Evolutionary conservation across 1,140 invertebrate genomes (phyloP), one percentile per base, ranked within the genome.

Genomic region (Heliconius hermathena): DNA sequence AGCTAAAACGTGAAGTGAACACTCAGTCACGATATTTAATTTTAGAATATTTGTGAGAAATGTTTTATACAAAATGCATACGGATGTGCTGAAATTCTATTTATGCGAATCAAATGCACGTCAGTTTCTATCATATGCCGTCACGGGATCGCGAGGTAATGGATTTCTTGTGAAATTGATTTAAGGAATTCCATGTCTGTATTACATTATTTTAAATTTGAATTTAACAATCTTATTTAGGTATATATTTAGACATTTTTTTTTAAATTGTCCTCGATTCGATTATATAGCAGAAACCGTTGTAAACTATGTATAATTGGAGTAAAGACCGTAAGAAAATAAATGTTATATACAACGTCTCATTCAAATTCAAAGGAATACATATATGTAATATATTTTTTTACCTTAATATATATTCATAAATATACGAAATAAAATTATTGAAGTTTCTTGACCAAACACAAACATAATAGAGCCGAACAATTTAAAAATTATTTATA

Each of bases 1-100:
- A 46, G 79, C 49, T 70, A 38, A 79, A 79, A 80, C 78, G 49
- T 57, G 73, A 75, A 54, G 75, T 77, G 70, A 66, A 80, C 73
- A 26, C 73, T 52, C 57, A 81, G 82, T 83, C 82, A 81, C 82
- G 82, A 83, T 79, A 74, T 77, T 81, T 83, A 77, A 80, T 83
- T 81, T 83, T 79, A 79, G 78, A 76, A 73, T 77, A 77, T 77
- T 80, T 78, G 52, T 76, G 74, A 78, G 82, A 83, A 80, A 76
- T 73, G 74, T n/a, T 73, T 79, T 76, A 78, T 83, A 81, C 72
- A 80, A 46, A 81, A 81, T 81, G 73, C 72, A 78, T 71, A 78
- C 80, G 75, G 78, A 66, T 66, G 11, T 29, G 71, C 71, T 87
- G 84, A 87, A 87, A 87, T 87, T 86, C 86, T 88, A 88, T 89